Conservation (phyloP, 2,113 vertebrate species). For the Chlorodrepanis virens region DNA sequence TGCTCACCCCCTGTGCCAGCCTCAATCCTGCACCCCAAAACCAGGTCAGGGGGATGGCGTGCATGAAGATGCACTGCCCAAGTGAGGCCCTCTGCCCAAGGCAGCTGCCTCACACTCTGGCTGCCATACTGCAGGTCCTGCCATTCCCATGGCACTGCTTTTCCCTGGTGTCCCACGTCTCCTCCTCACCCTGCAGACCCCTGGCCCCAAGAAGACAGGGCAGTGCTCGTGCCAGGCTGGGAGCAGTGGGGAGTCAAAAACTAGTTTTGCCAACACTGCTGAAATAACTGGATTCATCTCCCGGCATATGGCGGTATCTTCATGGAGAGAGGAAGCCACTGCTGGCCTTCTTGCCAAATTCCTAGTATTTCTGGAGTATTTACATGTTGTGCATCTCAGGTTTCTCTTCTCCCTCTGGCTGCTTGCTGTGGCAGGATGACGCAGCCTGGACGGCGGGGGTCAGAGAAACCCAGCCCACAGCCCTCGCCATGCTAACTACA, state of each 20-base stretch:
- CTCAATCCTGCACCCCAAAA: background rate
- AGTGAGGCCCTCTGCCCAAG: background rate
- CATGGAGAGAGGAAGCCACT: constrained; percentile 49
- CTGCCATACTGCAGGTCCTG: background rate
- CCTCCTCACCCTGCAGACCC: background rate
- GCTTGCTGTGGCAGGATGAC: constrained; percentile 5
- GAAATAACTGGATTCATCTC: constrained; percentile 33
- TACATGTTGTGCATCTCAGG: constrained; percentile 19
- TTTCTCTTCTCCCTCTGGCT: background rate
- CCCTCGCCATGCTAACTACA: background rate
- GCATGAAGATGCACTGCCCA: background rate
- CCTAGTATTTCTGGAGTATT: constrained; percentile 45
- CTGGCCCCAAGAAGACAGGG: rapidly evolving
- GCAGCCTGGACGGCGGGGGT: background rate
- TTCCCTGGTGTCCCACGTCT: background rate
- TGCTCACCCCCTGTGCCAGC: rapidly evolving
- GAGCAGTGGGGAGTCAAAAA: background rate
- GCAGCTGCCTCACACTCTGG: background rate
- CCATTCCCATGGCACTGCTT: rapidly evolving
- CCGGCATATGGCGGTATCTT: constrained; percentile 39
- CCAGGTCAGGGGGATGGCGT: rapidly evolving
- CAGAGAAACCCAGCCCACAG: background rate
- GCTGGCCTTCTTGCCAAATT: constrained; percentile 50
- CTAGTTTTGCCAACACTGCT: background rate
- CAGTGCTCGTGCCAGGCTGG: background rate